Evolutionary conservation across 2,888 invertebrate species (phyloP), one percentile per base, ranked within the genome.

Genomic region (Coremacera marginata): DNA sequence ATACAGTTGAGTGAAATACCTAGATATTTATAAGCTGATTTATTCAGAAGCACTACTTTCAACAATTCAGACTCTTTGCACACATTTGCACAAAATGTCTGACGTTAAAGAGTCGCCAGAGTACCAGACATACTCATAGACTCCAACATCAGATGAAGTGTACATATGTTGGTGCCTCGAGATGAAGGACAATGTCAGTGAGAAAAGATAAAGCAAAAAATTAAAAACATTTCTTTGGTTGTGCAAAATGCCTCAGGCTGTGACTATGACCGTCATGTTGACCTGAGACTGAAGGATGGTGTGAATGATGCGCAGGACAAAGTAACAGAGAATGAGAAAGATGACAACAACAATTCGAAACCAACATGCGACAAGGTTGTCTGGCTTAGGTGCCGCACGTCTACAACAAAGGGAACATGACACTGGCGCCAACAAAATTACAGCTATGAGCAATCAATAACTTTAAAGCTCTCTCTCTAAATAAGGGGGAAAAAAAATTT

Each of bases 121-220:
- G 67, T 16, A 14, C 22, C 44, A 25, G 44, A 67, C 34, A 65
- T 65, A 65, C 19, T 37, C 67, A 44, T 31, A 34, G 19, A 44
- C 67, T 22, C 22, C 22, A 37, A 22, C 67, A 49, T 19, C 31
- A 49, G 44, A 22, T 22, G 22, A 1, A 14, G 16, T 16, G 27
- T 60, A 31, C 5, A 27, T 14, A 60, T 31, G 19, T n/a, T 27
- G 27, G 4, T 60, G 14, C 22, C 19, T 55, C 8, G 14, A 19
- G 27, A 16, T 25, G 60, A 60, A 60, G 60, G 60, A 60, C 27
- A 60, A 60, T 60, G 60, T 60, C 27, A 60, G 60, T 60, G 60
- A 60, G 16, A 60, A 19, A 25, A 31, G 19, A 60, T 16, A 31
- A 19, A 60, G 19, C 14, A 60, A 19, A 25, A 19, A 27, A 60